These are phyloP conservation scores for Lingula anatina DNA, from an alignment of 2,888 invertebrate species.

Conservation along the genomic window DNA sequence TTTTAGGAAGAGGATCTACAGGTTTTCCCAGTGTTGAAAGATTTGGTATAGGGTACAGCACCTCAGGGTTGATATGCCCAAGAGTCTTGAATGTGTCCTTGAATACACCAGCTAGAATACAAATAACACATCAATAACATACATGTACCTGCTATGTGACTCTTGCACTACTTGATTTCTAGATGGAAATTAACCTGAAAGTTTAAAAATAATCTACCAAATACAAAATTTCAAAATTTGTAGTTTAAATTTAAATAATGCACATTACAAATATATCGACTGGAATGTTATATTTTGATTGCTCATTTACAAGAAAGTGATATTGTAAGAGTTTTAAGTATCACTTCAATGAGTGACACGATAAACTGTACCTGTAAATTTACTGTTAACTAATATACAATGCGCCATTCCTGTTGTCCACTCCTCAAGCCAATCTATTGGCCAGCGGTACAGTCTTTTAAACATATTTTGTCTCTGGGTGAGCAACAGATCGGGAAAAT, in stretches of 20 bases:
- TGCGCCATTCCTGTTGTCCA: slow-evolving; percentile 80
- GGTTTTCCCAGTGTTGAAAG: slow-evolving; percentile 53
- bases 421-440: slow-evolving; percentile 89
- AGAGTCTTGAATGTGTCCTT: slow-evolving; percentile 76
- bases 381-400: slow-evolving; percentile 88
- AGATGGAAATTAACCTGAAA: background rate
- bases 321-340: too few species aligned
- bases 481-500: slow-evolving; percentile 92
- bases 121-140: background rate
- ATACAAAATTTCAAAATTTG: too few species aligned
- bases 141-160: too few species aligned
- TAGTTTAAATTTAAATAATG: too few species aligned
- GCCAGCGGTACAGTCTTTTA: slow-evolving; percentile 78
- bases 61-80: slow-evolving; percentile 62
- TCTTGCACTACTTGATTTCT: too few species aligned
- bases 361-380: slow-evolving; percentile 82
- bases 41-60: slow-evolving; percentile 92
- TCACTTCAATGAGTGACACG: too few species aligned
- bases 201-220: background rate
- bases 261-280: too few species aligned
- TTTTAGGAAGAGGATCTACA: slow-evolving; percentile 21
- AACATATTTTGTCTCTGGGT: slow-evolving; percentile 69
- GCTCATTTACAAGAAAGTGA: too few species aligned
- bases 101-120: slow-evolving; percentile 67
- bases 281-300: too few species aligned